Percentiles rank a stretch among this genome's conserved stretches.
phyloP scores from a whole-genome alignment of 2,888 invertebrate genomes.

The Drosophila austrosaltans region DNA sequence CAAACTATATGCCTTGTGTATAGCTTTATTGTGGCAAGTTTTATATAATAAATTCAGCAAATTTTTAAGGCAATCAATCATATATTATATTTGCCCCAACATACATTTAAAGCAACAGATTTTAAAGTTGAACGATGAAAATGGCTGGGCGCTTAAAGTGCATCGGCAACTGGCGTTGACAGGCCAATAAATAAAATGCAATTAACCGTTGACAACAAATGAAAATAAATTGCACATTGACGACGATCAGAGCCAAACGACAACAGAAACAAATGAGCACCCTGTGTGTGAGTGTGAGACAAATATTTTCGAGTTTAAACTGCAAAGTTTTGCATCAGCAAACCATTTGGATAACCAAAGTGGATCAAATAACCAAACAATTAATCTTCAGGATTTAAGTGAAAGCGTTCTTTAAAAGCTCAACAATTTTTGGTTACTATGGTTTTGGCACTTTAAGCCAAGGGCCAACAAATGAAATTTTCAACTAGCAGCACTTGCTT shows the following conservation, averaged over 20 bases:
- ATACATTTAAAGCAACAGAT: conserved; percentile 17
- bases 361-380: conserved; percentile 11
- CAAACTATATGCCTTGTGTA: no score
- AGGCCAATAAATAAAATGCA: conserved; percentile 77
- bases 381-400: neutral
- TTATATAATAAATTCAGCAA: no score
- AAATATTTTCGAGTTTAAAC: conserved; percentile 23
- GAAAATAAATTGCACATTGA: conserved; percentile 73
- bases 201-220: conserved; percentile 68
- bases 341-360: conserved; percentile 17
- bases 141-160: conserved; percentile 52
- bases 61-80: neutral
- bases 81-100: neutral
- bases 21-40: no score
- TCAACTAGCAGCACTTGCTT: neutral
- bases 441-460: neutral
- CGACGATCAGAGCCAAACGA: conserved; percentile 25
- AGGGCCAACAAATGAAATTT: neutral
- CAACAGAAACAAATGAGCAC: conserved; percentile 44
- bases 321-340: conserved; percentile 45
- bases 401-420: no score
- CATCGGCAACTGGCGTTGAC: conserved; percentile 72
- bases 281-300: conserved; percentile 19
- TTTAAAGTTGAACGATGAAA: conserved; percentile 37
- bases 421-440: no score